Conservation (phyloP, 2,113 vertebrate species). For the Malurus cyaneus region DNA sequence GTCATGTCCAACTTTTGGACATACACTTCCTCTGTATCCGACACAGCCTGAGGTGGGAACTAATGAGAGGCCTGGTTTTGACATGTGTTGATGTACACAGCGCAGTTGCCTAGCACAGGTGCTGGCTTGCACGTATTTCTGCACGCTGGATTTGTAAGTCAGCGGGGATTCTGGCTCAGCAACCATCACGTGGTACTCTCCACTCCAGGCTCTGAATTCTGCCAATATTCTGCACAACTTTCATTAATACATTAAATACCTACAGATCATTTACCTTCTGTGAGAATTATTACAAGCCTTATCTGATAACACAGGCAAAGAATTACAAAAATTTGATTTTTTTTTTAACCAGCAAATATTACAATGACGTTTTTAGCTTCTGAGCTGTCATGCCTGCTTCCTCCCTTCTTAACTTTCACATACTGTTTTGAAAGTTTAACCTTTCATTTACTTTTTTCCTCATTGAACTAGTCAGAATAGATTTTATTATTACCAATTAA, state of each 20-base stretch:
- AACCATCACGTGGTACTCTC: background rate
- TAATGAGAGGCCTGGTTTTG: constrained; percentile 3
- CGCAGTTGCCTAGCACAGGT: background rate
- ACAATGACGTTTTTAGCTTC: background rate
- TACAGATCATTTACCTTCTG: constrained; percentile 42
- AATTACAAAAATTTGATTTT: constrained; percentile 39
- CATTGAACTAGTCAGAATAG: background rate
- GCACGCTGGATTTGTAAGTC: background rate
- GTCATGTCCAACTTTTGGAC: background rate
- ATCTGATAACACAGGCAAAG: constrained; percentile 11
- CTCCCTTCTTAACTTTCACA: background rate
- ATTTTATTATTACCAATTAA: background rate
- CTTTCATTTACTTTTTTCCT: background rate
- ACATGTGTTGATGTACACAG: constrained; percentile 6
- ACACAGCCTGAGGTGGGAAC: constrained; percentile 7
- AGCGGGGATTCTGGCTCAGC: background rate
- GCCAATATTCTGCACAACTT: background rate
- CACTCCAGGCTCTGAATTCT: constrained; percentile 11
- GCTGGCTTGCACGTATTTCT: background rate
- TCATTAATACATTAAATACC: constrained; percentile 53
- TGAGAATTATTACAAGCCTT: constrained; percentile 42
- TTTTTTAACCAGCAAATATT: constrained; percentile 39
- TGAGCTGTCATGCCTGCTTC: background rate
- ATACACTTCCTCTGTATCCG: background rate
- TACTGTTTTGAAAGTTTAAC: background rate